Conservation (phyloP, 2,113 vertebrate species). For the Pterophyllum scalare region DNA sequence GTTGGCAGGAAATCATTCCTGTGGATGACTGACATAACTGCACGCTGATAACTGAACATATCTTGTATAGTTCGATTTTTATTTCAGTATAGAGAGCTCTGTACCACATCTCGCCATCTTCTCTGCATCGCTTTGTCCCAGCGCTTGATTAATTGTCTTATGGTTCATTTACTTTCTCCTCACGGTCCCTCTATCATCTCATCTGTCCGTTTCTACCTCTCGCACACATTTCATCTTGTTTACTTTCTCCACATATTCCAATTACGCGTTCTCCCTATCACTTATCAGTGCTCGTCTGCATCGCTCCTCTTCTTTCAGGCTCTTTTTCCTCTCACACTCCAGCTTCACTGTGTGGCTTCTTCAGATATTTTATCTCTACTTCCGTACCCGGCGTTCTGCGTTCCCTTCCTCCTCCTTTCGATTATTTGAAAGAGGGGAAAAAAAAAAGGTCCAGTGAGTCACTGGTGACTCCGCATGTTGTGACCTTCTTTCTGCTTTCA, state of each 20-base stretch:
- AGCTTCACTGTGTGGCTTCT: background rate
- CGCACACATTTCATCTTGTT: background rate
- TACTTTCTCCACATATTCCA: conserved; percentile 19
- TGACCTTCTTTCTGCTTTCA: background rate
- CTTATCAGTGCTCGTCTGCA: conserved; percentile 15
- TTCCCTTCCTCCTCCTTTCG: background rate
- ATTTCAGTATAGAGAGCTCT: too few species aligned
- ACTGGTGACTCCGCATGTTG: conserved; percentile 10
- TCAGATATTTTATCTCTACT: background rate
- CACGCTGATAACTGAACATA: too few species aligned
- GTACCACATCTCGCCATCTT: background rate
- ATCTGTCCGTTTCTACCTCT: background rate
- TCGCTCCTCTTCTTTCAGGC: background rate
- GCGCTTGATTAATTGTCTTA: background rate
- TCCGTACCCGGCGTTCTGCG: fast-evolving
- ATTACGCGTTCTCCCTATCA: background rate
- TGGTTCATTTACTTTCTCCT: background rate
- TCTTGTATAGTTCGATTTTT: too few species aligned
- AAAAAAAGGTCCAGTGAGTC: conserved; percentile 12
- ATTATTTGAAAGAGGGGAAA: background rate
- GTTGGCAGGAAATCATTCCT: too few species aligned
- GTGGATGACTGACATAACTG: too few species aligned
- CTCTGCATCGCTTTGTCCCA: background rate
- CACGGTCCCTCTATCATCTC: conserved; percentile 11
- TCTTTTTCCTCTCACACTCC: background rate